Percentiles rank a stretch among this genome's conserved stretches.
phyloP scores from a whole-genome alignment of 2,888 invertebrate genomes.

The Asteroscopus sphinx region DNA sequence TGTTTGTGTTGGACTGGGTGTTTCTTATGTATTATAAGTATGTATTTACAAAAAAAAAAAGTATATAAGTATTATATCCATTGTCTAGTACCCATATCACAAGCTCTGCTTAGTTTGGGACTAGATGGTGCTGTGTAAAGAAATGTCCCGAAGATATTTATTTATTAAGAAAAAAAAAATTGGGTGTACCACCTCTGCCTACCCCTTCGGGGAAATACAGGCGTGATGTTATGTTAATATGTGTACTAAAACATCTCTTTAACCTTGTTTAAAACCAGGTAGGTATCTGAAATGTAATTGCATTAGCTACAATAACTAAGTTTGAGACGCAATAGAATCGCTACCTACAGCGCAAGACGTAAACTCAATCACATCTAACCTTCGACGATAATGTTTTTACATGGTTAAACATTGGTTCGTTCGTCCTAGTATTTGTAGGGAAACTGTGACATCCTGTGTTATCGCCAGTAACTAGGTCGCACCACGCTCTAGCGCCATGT shows the following conservation, averaged over 20 bases:
- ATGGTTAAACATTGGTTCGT: conserved; percentile 39
- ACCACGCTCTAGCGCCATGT: conserved; percentile 71
- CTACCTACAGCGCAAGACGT: conserved; percentile 19
- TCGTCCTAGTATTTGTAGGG: conserved; percentile 64
- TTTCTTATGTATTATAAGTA: no score
- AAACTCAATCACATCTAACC: conserved; percentile 36
- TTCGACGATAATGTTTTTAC: conserved; percentile 46
- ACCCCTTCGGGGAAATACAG: no score
- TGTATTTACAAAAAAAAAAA: no score
- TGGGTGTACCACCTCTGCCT: no score
- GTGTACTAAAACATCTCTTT: neutral
- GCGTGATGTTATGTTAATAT: no score
- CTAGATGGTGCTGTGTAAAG: no score
- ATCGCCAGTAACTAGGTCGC: conserved; percentile 84
- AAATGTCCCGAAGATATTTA: no score
- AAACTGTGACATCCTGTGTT: conserved; percentile 87
- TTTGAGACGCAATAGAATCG: conserved; percentile 48
- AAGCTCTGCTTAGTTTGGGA: no score
- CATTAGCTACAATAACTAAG: conserved; percentile 41
- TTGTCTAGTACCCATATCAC: no score
- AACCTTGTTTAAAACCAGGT: conserved; percentile 24
- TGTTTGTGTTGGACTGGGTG: no score
- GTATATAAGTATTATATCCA: no score
- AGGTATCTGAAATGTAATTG: conserved; percentile 35
- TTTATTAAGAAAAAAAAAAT: no score